Percentiles rank a stretch among this genome's conserved stretches.
Conservation (phyloP, 2,797 vertebrate species). For the Leuciscus waleckii region DNA sequence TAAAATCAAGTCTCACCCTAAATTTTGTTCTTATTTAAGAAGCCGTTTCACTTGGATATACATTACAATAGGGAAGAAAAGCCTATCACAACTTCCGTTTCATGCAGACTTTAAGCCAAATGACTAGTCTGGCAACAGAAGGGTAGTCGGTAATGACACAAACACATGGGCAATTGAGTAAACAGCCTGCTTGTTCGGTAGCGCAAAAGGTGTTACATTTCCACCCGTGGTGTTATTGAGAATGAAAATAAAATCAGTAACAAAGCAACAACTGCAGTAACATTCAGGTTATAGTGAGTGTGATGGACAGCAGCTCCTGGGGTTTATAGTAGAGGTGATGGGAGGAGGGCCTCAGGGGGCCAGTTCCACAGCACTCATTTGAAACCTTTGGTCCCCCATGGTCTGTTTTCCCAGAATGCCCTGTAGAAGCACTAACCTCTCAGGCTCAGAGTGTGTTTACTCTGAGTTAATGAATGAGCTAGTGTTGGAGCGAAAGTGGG, state of each 20-base stretch:
- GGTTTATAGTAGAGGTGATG: constrained; percentile 40
- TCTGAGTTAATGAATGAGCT: constrained; percentile 83
- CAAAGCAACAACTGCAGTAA: constrained; percentile 25
- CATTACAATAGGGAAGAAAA: background rate
- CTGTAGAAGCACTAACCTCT: constrained; percentile 52
- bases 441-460: constrained; percentile 73
- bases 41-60: background rate
- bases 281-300: constrained; percentile 5
- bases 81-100: background rate
- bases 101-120: background rate
- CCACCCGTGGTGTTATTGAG: constrained; percentile 12
- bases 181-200: background rate
- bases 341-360: constrained; percentile 26
- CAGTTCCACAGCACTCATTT: constrained; percentile 35
- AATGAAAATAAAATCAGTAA: background rate
- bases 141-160: background rate
- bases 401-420: constrained; percentile 57
- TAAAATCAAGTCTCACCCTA: background rate
- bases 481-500: constrained; percentile 65
- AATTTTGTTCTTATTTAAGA: background rate
- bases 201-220: constrained; percentile 17
- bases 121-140: background rate
- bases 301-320: constrained; percentile 60
- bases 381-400: constrained; percentile 45
- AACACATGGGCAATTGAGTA: background rate